Conservation (phyloP, 1,140 invertebrate species). For the Drosophila sulfurigaster region DNA sequence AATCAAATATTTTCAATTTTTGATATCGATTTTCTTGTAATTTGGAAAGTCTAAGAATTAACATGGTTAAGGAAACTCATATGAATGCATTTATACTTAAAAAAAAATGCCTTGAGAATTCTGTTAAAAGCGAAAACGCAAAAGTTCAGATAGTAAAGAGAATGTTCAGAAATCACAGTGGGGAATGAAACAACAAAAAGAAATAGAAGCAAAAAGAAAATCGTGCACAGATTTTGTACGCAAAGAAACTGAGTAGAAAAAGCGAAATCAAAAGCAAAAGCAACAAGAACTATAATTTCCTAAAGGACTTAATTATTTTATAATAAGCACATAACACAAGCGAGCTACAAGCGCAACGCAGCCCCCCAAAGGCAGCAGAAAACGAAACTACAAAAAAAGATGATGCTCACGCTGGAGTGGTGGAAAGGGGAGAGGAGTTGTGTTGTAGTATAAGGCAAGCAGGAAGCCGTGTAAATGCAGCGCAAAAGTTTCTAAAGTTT, state of each 20-base stretch:
- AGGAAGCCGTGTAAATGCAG: constrained; percentile 69
- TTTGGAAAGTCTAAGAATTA: not conserved
- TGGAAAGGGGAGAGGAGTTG: constrained; percentile 15
- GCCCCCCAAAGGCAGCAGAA: constrained; percentile 31
- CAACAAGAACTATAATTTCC: constrained; percentile 78
- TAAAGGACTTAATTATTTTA: constrained; percentile 83
- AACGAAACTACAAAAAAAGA: not conserved
- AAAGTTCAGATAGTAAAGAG: constrained; percentile 3
- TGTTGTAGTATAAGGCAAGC: constrained; percentile 34
- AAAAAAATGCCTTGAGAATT: not conserved
- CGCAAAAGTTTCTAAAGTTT: constrained; percentile 74
- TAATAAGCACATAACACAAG: constrained; percentile 78
- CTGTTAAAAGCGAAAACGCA: constrained; percentile 5
- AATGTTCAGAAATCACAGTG: constrained; percentile 58
- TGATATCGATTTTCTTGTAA: too few relatives aligned
- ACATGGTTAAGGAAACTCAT: not conserved
- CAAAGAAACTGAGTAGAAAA: constrained; percentile 34
- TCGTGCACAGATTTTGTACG: constrained; percentile 50
- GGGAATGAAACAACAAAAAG: constrained; percentile 16
- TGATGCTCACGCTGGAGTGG: not conserved
- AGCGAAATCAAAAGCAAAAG: constrained; percentile 39
- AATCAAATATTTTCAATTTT: too few relatives aligned
- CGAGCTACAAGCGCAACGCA: constrained; percentile 25
- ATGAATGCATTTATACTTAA: too few relatives aligned
- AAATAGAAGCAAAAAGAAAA: constrained; percentile 31